Conservation (phyloP, 2,888 invertebrate species). For the Lymantria dispar region DNA sequence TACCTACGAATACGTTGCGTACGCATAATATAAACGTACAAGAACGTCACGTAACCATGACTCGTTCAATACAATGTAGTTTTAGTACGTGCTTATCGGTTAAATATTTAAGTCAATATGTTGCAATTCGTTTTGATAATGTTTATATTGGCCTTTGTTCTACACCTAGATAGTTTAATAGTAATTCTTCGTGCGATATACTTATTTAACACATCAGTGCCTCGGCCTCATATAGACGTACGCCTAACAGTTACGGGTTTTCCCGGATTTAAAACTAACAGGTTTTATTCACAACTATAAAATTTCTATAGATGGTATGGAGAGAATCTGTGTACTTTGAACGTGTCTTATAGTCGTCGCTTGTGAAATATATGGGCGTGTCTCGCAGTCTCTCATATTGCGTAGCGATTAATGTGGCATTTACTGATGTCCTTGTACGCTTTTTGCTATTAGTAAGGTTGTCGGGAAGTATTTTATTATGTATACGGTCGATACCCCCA, state of each 20-base stretch:
- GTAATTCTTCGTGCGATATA: background rate
- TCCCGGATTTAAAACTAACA: no score
- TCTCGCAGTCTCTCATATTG: constrained; percentile 11
- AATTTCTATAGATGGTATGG: background rate
- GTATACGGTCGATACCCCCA: constrained; percentile 20
- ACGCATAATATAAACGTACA: background rate
- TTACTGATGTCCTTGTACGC: constrained; percentile 29
- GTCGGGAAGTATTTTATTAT: constrained; percentile 13
- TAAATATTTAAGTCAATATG: constrained; percentile 22
- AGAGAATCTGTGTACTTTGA: constrained; percentile 1
- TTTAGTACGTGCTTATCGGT: constrained; percentile 39
- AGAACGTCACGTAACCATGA: constrained; percentile 25
- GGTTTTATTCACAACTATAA: no score
- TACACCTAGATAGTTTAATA: background rate
- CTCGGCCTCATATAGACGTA: background rate
- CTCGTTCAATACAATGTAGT: constrained; percentile 23
- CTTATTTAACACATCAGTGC: background rate
- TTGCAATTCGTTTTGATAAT: constrained; percentile 1
- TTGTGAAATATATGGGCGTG: constrained; percentile 31
- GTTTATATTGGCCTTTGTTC: constrained; percentile 1
- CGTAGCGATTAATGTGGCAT: constrained; percentile 24
- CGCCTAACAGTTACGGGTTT: no score
- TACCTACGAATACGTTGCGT: background rate
- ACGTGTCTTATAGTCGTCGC: background rate
- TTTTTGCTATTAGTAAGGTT: constrained; percentile 15